These are phyloP conservation scores for Nerophis ophidion DNA, from an alignment of 2,113 vertebrate species.

Conservation along the genomic window DNA sequence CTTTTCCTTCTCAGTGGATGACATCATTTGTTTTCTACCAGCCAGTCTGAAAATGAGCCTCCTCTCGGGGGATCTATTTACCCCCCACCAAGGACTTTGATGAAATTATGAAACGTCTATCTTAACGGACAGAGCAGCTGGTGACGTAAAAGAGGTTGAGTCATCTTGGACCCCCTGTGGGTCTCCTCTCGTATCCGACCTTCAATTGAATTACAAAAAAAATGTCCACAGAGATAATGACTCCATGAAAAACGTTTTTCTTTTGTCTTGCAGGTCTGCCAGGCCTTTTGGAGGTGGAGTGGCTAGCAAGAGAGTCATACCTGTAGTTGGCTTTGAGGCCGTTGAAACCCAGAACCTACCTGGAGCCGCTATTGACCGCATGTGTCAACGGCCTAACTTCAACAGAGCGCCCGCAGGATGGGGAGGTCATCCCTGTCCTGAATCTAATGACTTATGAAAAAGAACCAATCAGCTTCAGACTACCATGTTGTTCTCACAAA, in stretches of 20 bases:
- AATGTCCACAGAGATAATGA: conserved; percentile 1
- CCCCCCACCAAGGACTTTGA: conserved; percentile 15
- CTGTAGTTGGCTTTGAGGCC: conserved; percentile 59
- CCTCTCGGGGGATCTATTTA: conserved; percentile 30
- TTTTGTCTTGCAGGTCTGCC: conserved; percentile 71
- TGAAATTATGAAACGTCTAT: conserved; percentile 29
- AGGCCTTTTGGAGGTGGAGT: conserved; percentile 77
- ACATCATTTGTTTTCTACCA: conserved; percentile 9
- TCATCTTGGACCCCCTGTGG: conserved; percentile 3
- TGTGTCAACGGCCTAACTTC: conserved; percentile 80
- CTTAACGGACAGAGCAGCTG: conserved; percentile 18
- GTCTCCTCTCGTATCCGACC: background rate
- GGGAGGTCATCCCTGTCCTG: conserved; percentile 70
- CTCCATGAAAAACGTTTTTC: background rate
- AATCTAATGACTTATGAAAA: conserved; percentile 85
- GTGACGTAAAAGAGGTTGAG: background rate
- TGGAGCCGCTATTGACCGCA: conserved; percentile 60
- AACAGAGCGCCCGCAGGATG: conserved; percentile 87
- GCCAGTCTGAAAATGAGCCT: conserved; percentile 18
- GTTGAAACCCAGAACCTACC: conserved; percentile 63
- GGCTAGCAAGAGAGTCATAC: conserved; percentile 61
- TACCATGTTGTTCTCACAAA: conserved; percentile 15
- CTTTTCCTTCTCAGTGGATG: background rate
- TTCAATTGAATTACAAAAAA: conserved; percentile 18
- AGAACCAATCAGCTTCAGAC: conserved; percentile 17